Evolutionary conservation across 37 sponge, comb jelly and placozoan genomes (phyloP).

Genomic region (Hormiphora californensis): DNA sequence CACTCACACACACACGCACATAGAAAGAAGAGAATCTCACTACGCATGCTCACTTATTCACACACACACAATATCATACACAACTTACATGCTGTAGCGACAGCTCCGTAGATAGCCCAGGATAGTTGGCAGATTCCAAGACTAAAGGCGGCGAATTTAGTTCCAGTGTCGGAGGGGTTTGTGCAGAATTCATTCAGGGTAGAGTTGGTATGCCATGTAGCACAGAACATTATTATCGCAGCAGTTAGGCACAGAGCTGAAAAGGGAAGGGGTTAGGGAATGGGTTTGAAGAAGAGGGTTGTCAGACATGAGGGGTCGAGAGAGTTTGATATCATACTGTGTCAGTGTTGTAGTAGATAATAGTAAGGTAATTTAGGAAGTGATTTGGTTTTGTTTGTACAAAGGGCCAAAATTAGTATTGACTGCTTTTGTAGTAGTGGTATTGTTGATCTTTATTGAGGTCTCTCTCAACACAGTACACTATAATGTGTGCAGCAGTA

Average conservation of each 20-base stretch:
- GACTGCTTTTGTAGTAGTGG: too few species aligned
- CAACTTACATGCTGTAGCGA: conserved; percentile 34
- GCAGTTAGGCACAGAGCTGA: conserved; percentile 23
- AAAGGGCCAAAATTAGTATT: too few species aligned
- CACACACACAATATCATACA: neutral
- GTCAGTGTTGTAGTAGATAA: too few species aligned
- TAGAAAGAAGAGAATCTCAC: neutral
- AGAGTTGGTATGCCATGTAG: conserved; percentile 22
- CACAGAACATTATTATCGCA: conserved; percentile 16
- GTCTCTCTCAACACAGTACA: too few species aligned
- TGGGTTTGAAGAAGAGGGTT: neutral
- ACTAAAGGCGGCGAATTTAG: neutral
- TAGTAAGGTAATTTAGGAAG: too few species aligned
- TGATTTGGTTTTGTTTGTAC: too few species aligned
- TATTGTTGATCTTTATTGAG: too few species aligned
- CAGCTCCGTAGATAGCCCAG: conserved; percentile 50
- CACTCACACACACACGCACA: too few species aligned
- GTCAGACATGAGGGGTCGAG: too few species aligned
- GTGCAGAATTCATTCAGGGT: conserved; percentile 9
- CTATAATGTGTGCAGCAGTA: too few species aligned
- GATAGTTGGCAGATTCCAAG: conserved; percentile 3
- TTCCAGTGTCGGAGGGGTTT: neutral
- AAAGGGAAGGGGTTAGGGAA: neutral
- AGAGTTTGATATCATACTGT: too few species aligned
- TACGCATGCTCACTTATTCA: neutral